Conservation (phyloP, 2,797 vertebrate species). For the Macrochelys suwanniensis region DNA sequence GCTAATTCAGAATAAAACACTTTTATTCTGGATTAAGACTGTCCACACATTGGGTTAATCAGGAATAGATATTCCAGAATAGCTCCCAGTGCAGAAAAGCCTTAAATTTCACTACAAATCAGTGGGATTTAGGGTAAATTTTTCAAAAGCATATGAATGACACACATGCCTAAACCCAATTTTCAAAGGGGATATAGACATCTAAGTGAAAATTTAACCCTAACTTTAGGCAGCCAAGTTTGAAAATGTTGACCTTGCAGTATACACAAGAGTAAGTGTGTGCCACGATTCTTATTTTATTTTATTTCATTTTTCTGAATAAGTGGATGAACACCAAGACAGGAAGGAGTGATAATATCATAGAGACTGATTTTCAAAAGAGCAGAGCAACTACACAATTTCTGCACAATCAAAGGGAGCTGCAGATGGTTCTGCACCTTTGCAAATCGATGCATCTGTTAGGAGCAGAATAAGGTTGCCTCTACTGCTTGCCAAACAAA, state of each 20-base stretch:
- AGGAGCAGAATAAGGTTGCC: slow-evolving; percentile 7
- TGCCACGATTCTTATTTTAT: not conserved
- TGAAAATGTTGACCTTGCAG: not conserved
- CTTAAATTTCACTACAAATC: not conserved
- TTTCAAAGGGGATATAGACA: not conserved
- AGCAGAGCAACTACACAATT: not conserved
- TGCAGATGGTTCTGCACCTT: not conserved
- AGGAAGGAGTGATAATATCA: not conserved
- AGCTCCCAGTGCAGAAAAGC: not conserved
- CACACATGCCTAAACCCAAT: not conserved
- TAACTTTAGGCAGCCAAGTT: not conserved
- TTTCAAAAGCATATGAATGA: slow-evolving; percentile 28
- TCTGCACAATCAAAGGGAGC: not conserved
- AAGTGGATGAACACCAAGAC: not conserved
- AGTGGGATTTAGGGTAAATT: not conserved
- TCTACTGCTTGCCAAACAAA: not conserved
- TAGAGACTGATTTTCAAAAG: not conserved
- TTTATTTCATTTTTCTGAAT: not conserved
- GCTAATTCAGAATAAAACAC: not conserved
- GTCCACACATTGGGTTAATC: not conserved
- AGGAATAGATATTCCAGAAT: not conserved
- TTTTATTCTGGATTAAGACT: not conserved
- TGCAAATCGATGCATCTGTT: not conserved
- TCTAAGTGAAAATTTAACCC: no score
- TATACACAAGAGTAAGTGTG: not conserved